Conservation (phyloP, 2,797 vertebrate genomes). For the Oreochromis mossambicus region DNA sequence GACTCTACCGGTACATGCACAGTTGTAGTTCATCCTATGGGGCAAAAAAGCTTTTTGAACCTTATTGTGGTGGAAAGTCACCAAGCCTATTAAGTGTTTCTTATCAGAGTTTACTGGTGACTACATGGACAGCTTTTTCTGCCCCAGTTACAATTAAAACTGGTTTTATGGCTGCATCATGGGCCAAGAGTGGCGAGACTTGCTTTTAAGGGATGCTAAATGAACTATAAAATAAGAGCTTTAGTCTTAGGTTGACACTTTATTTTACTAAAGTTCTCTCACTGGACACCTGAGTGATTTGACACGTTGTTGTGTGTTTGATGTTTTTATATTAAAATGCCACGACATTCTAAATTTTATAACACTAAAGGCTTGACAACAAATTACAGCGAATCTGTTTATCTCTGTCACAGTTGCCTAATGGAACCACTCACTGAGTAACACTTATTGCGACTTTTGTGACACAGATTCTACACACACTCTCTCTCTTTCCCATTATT, state of each 20-base stretch:
- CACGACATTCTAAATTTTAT: not conserved
- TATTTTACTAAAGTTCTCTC: not conserved
- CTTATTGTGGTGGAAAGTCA: not conserved
- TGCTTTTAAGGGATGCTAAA: not conserved
- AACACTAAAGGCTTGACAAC: not conserved
- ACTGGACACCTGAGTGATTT: not conserved
- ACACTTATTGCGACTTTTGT: not conserved
- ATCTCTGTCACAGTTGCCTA: not conserved
- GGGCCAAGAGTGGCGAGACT: not conserved
- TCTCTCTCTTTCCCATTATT: not conserved
- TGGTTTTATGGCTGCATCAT: not conserved
- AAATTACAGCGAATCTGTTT: not conserved
- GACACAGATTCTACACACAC: not conserved
- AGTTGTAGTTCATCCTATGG: not conserved
- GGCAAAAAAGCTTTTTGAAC: not conserved
- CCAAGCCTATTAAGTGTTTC: not conserved
- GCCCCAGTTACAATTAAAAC: not conserved
- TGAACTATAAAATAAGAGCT: not conserved
- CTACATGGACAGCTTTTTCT: not conserved
- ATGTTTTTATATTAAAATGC: not conserved
- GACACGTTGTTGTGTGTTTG: not conserved
- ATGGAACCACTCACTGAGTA: constrained; percentile 4
- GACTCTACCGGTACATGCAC: not conserved
- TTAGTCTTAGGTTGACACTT: not conserved
- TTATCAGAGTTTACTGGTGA: not conserved